These are phyloP conservation scores for Listrodromus nycthemerus DNA, from an alignment of 2,888 invertebrate species.

Conservation along the genomic window DNA sequence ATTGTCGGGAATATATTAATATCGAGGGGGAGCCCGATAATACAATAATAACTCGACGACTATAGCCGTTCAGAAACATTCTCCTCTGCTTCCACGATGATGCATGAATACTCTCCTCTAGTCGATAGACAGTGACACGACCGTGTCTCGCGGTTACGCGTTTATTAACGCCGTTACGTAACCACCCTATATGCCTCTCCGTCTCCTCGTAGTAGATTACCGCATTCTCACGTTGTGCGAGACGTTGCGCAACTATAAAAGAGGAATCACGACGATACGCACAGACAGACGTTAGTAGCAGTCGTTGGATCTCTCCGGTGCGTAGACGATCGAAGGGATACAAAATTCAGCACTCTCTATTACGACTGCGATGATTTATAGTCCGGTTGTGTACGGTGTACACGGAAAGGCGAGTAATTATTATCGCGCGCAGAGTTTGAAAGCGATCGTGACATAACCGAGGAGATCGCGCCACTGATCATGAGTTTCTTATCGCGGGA, in stretches of 20 bases:
- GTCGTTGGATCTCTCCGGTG: background rate
- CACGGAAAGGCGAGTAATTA: slow-evolving; percentile 34
- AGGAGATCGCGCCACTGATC: background rate
- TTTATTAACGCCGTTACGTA: slow-evolving; percentile 55
- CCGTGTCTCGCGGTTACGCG: slow-evolving; percentile 45
- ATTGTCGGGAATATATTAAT: background rate
- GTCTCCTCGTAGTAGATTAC: background rate
- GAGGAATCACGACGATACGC: slow-evolving; percentile 12
- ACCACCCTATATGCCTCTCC: slow-evolving; percentile 11
- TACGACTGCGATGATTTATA: slow-evolving; percentile 11
- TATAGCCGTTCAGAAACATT: background rate
- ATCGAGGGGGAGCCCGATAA: background rate
- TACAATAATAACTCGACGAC: background rate
- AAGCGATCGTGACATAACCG: slow-evolving; percentile 31
- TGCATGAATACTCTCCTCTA: background rate
- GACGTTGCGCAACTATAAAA: slow-evolving; percentile 34
- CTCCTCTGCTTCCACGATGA: slow-evolving; percentile 13
- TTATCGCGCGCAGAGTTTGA: background rate
- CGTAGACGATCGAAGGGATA: slow-evolving; percentile 6
- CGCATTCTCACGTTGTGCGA: background rate
- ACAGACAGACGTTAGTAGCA: background rate
- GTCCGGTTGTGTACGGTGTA: background rate
- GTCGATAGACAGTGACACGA: slow-evolving; percentile 30
- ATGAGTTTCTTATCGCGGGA: slow-evolving; percentile 14
- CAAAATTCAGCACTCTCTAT: background rate